Evolutionary conservation across 2,888 invertebrate genomes (phyloP).

Genomic region (Hofmannophila pseudospretella): DNA sequence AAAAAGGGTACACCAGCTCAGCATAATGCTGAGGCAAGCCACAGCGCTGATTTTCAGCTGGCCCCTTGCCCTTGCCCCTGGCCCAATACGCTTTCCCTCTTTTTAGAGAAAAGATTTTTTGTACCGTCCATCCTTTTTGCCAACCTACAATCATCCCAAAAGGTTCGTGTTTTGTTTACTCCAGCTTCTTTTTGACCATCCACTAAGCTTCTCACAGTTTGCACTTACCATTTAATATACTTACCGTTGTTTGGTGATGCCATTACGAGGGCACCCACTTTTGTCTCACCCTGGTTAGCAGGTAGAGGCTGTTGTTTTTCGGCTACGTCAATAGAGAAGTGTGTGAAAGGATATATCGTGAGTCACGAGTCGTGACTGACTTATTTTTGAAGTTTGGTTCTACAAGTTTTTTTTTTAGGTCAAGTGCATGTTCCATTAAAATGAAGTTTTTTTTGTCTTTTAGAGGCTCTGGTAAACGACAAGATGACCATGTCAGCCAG

Average conservation of each 20-base stretch:
- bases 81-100: no score
- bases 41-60: no score
- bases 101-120: background rate
- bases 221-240: constrained; percentile 38
- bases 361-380: constrained; percentile 34
- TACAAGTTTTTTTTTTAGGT: constrained; percentile 22
- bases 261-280: constrained; percentile 34
- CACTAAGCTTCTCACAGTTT: constrained; percentile 46
- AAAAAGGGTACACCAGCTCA: no score
- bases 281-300: constrained; percentile 37
- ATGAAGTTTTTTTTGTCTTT: no score
- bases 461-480: no score
- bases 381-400: constrained; percentile 25
- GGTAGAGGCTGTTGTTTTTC: constrained; percentile 42
- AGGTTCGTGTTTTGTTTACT: constrained; percentile 8
- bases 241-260: constrained; percentile 40
- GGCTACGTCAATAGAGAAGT: constrained; percentile 35
- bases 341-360: constrained; percentile 48
- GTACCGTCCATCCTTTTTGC: background rate
- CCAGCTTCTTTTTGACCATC: constrained; percentile 27
- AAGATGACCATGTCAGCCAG: no score
- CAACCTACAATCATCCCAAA: background rate
- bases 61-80: no score
- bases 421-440: constrained; percentile 28
- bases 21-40: no score